Evolutionary conservation across 2,113 vertebrate genomes (phyloP), one percentile per base, ranked within the genome.

Genomic region (Channa maculata): DNA sequence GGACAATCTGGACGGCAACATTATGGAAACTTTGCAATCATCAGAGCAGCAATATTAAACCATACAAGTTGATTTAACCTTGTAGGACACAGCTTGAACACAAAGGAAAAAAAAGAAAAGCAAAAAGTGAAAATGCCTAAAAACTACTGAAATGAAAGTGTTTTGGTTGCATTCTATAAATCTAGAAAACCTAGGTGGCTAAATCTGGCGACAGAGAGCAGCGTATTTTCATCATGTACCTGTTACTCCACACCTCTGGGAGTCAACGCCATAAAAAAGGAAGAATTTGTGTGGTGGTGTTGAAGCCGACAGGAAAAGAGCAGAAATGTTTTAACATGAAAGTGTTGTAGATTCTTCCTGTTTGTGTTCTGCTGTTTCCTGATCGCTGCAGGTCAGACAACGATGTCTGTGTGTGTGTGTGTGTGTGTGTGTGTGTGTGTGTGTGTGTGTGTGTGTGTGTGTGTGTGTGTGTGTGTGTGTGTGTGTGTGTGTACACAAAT

Each of bases 281-380:
- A 24, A 24, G 24, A 24, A 24, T 24, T 24, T 24, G 24, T 24
- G 24, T 24, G 24, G 24, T 24, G 24, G 24, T 52, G 68, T 61
- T 37, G 14, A 41, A 60, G 44, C 51, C 36, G 58, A 73, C 51
- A 5, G 70, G 44, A 24, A 24, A 24, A 24, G 24, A 24, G 24
- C 24, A 24, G 24, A 24, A 24, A 24, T 24, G 69, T 74, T 65
- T 77, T 11, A 65, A 73, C 77, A 77, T 61, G 60, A 61, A 77
- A 61, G 69, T 33, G 64, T 34, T 61, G 74, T 5, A 34, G 65
- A 7, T 14, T 45, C 83, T 81, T 85, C 78, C 83, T 81, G 74
- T 78, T 78, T 52, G 55, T 85, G 65, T 44, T 60, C 69, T 33
- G 73, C 6, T 74, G 74, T 50, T 85, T 85, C 83, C 83, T 72